phyloP scores from a whole-genome alignment of 2,797 vertebrate genomes.

The Acridotheres tristis region DNA sequence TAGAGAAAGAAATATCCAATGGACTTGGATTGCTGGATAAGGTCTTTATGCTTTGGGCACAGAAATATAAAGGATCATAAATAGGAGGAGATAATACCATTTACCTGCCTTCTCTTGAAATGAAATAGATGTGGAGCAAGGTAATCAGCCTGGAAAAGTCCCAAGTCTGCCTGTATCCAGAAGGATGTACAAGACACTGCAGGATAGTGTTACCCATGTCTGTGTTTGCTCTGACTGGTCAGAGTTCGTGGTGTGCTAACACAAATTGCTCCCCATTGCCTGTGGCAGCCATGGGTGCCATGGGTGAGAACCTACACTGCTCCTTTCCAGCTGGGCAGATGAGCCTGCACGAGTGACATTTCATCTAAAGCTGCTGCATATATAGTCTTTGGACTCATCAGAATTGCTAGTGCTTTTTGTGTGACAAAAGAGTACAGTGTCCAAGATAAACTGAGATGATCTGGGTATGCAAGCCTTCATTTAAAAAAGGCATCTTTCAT shows the following conservation, averaged over 20 bases:
- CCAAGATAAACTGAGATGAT: slow-evolving; percentile 46
- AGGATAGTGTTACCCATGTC: fast-evolving
- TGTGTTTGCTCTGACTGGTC: background rate
- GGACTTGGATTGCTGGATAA: background rate
- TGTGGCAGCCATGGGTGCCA: background rate
- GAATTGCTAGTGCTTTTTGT: background rate
- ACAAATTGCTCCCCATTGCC: background rate
- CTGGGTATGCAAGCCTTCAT: slow-evolving; percentile 21
- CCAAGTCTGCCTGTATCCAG: background rate
- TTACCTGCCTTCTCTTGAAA: background rate
- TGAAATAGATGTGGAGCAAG: background rate
- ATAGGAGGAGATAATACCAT: background rate
- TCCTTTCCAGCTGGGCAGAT: background rate
- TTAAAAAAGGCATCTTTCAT: slow-evolving; percentile 53
- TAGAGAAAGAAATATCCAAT: background rate
- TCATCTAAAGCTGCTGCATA: background rate
- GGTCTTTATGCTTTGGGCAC: background rate
- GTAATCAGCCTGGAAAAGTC: background rate
- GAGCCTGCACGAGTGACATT: background rate
- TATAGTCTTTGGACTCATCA: slow-evolving; percentile 19
- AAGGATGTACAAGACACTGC: background rate
- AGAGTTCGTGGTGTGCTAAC: background rate
- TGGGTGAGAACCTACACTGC: background rate
- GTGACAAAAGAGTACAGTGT: background rate
- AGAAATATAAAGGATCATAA: background rate